Base-by-base conservation (phyloP, 2,888 invertebrate genomes). In the Encarsia formosa region DNA sequence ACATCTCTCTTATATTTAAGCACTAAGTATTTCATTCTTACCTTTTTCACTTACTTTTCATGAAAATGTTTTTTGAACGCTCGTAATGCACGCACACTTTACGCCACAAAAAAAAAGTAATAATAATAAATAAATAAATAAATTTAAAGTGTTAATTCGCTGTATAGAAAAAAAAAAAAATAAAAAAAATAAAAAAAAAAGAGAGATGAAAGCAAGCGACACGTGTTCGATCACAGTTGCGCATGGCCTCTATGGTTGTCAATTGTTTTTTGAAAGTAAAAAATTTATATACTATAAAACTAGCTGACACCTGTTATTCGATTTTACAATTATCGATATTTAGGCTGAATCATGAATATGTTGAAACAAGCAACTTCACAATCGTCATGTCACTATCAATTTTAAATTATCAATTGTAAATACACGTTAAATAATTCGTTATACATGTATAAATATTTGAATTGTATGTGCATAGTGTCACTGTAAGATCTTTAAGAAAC, bases 231-330 rank as follows among this genome's bases (percentile, higher is more conserved):
- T 59, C 58, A 55, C 56, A 57, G 58, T 62, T n/a, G n/a, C 62
- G 47, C 62, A 63, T 63, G 66, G 63, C 65, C 66, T 67, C 65
- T 61, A 62, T 67, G 65, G 64, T 70, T 66, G 72, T 73, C 72
- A 73, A 73, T 73, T 71, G 67, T 69, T 73, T 71, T 72, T 68
- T 73, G 71, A 72, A 73, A 73, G 71, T 73, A 73, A 43, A 40
- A 23, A n/a, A 49, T 46, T 53, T 35, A n/a, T n/a, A n/a, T 42
- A 55, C 26, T 45, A 38, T 48, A 34, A 15, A 39, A n/a, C 32
- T 38, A 47, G 31, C 32, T 44, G 39, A 40, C 44, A 44, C 39
- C 39, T 32, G 29, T 34, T 22, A 38, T 19, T 48, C 23, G 31
- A 34, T n/a, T 9, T 26, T 22, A 9, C 4, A 19, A n/a, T 9